Base-by-base conservation (phyloP, 1,140 invertebrate species). In the Drusus annulatus region DNA sequence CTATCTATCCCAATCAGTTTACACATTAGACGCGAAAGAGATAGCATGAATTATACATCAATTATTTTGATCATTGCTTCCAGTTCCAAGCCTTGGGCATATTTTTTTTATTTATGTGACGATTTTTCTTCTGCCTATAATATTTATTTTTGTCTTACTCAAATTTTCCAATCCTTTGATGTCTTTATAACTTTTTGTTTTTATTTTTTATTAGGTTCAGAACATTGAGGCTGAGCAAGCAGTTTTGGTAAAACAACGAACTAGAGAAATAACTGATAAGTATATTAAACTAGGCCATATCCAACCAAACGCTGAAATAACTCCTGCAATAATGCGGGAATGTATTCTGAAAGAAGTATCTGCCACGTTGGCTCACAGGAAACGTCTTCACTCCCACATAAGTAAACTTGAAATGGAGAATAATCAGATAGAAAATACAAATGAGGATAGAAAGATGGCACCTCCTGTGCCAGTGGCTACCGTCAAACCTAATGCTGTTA, bases 301-400 rank as follows among this genome's bases (percentile, higher is more conserved):
- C 85, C 88, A 89, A 54, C 86, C 89, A 0, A 87, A 91, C 76
- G 84, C 88, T 8, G 92, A 92, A 81, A 85, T 93, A 75, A 92
- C 93, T n/a, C 92, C 93, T 78, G 91, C 90, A 15, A 89, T 93
- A 52, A 93, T 93, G 0, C 93, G 95, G 83, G 95, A 97, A 85
- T 93, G 93, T 82, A 94, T 97, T 84, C 86, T 97, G 54, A 94
- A 94, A 85, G 96, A 98, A 88, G 96, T 98, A 79, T 95, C 93
- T 5, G 92, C 94, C 1, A 96, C 95, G 8, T 87, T 97, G 75
- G 91, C 93, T 3, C 94, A 96, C 75, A 91, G 95, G 15, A 97
- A 97, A 86, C 92, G 95, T 83, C 88, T 97, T 21, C 94, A 96
- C 80, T 92, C 92, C 31, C 94, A 96, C 87, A 94, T 96, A 10